Percentiles rank a stretch among this genome's conserved stretches.
phyloP scores from a whole-genome alignment of 2,113 vertebrate species.

The Cricetomys ansorgei region DNA sequence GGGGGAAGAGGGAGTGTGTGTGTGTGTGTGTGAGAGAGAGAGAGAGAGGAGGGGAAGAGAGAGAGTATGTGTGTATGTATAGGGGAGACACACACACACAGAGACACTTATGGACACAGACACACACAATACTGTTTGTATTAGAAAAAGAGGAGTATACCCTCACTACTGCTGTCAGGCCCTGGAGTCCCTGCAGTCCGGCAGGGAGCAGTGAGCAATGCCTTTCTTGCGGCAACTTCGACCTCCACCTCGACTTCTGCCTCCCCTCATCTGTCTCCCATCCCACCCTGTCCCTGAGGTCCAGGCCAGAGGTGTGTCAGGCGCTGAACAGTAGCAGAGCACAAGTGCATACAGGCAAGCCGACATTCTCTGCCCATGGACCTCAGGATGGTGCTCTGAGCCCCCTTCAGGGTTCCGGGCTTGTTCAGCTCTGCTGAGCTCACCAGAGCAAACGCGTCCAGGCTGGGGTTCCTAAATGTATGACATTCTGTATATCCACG shows the following conservation, averaged over 20 bases:
- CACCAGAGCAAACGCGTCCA: background rate
- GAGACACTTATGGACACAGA: too few species aligned
- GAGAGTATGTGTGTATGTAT: too few species aligned
- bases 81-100: too few species aligned
- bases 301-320: background rate
- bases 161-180: background rate
- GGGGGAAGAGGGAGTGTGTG: too few species aligned
- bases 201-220: accelerated
- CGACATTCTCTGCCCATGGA: accelerated
- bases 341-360: background rate
- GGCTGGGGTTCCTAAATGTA: background rate
- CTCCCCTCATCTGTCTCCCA: background rate
- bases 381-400: background rate
- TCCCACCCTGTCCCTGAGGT: background rate
- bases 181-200: background rate
- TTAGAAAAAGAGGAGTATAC: background rate
- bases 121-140: too few species aligned
- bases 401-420: too few species aligned
- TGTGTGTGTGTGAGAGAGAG: too few species aligned
- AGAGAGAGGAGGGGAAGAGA: too few species aligned
- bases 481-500: accelerated
- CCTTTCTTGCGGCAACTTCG: background rate
- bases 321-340: background rate
- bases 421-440: background rate
- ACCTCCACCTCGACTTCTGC: too few species aligned